Evolutionary conservation across 1,140 invertebrate genomes (phyloP), one percentile per base, ranked within the genome.

Genomic region (Eriocheir sinensis): DNA sequence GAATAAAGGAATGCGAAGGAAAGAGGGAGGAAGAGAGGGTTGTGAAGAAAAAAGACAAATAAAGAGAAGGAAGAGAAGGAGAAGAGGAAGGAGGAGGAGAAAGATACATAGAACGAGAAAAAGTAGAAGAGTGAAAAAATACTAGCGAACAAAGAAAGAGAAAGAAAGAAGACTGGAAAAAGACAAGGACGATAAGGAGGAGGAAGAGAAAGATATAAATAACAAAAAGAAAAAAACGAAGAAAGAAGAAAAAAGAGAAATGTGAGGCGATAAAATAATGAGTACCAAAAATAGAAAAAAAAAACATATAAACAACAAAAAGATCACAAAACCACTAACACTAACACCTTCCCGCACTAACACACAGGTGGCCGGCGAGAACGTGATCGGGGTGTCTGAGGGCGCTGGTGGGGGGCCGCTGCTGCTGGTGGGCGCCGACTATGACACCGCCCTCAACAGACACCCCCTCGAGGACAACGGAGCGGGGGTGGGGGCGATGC

Each of bases 401-500:
- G 94, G 94, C 0, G 0, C 53, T 30, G 34, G 0, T 15, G 79
- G 36, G 27, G 81, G 36, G 3, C 40, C 41, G 27, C 41, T 94
- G 12, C 12, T 94, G 6, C n/a, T 94, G 30, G 80, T 94, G 41
- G 94, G 94, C 12, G 94, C 94, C 0, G 94, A 94, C 83, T 91
- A 91, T 36, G 94, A 92, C 94, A 91, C 89, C 4, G 21, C 27
- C 41, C 48, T 44, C 0, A 21, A 79, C 12, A 27, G 30, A 17
- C 41, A 34, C 15, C 94, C 94, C 21, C 89, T 94, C 12, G 94
- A 94, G 80, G 41, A 94, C 94, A 94, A 94, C 48, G 94, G 94
- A 2, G 94, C 89, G 4, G 94, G 94, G 2, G 89, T 94, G 90
- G 94, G 80, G 12, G 90, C 81, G 38, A 41, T 94, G 81, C 38